These are phyloP conservation scores for Rhynchotus rufescens DNA, from an alignment of 2,797 vertebrate genomes.

Conservation along the genomic window DNA sequence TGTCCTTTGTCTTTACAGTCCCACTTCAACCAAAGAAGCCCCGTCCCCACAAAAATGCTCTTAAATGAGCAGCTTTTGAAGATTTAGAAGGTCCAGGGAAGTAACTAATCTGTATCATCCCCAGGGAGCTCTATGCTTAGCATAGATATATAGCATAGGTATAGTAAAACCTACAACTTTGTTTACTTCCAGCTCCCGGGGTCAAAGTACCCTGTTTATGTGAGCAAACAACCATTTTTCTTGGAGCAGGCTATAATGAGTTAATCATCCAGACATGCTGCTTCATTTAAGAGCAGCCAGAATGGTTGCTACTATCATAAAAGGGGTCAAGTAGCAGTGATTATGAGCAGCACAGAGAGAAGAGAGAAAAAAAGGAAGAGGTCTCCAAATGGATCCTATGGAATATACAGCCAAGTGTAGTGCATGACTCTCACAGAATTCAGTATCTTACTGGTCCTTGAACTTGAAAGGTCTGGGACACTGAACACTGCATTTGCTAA, in stretches of 20 bases:
- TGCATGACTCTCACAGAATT: neutral
- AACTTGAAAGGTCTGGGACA: neutral
- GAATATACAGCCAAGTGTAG: neutral
- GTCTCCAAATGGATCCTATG: neutral
- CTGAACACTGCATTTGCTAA: neutral
- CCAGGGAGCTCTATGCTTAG: neutral
- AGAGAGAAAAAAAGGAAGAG: neutral
- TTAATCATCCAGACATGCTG: neutral
- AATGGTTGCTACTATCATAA: neutral
- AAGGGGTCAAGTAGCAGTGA: neutral
- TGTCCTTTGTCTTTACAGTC: neutral
- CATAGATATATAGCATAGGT: neutral
- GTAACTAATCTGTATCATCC: neutral
- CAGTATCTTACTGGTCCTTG: neutral
- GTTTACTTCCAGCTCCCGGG: neutral
- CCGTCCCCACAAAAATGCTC: neutral
- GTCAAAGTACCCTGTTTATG: neutral
- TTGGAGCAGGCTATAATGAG: neutral
- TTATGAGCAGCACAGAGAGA: neutral
- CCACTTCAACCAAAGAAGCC: neutral
- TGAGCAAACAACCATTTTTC: neutral
- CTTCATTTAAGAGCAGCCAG: neutral
- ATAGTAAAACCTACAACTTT: neutral
- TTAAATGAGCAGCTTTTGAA: neutral
- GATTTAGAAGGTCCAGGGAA: neutral